Evolutionary conservation across 2,113 vertebrate genomes (phyloP), one percentile per base, ranked within the genome.

Genomic region (Vanacampus margaritifer): DNA sequence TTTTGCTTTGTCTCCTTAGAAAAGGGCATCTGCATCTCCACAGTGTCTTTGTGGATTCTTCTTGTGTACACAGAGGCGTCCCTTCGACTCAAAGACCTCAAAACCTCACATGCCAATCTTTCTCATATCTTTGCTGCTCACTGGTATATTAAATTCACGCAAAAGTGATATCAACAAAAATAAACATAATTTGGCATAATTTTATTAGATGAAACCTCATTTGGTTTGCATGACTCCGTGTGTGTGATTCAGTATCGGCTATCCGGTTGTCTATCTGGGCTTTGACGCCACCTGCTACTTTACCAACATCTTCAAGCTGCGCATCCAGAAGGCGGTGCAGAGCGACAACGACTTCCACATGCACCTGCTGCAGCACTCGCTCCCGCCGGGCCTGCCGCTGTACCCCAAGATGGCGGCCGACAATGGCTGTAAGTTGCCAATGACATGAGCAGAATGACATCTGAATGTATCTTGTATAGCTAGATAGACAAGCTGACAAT

Each of bases 261-360:
- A 93, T 79, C 93, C 93, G 28, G 85, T 93, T 1, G 93, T 92
- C 26, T 93, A 92, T 76, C 78, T 93, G 81, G 92, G 93, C 50
- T 93, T 93, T 67, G 91, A 93, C 71, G 91, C 88, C 74, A 92
- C 92, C 67, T 93, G 92, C 80, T 93, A 93, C 82, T 92, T 93
- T 85, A 90, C 90, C 80, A 91, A 90, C 78, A 87, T 92, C 75
- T 90, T 93, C 19, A 93, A 92, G 81, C 83, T 92, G 80, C 89
- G 91, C 54, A 87, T 90, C 35, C 91, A 92, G 81, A 93, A 92
- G 79, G 85, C 89, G 0, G 89, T 92, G 61, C 89, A 88, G 75
- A 92, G 76, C 21, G 90, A 92, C 46, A 93, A 90, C 7, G 85
- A 92, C 76, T 90, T 93, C 76, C 91, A 92, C 82, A 81, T 92